Evolutionary conservation across 2,113 vertebrate genomes (phyloP).

Genomic region (Helogale parvula): DNA sequence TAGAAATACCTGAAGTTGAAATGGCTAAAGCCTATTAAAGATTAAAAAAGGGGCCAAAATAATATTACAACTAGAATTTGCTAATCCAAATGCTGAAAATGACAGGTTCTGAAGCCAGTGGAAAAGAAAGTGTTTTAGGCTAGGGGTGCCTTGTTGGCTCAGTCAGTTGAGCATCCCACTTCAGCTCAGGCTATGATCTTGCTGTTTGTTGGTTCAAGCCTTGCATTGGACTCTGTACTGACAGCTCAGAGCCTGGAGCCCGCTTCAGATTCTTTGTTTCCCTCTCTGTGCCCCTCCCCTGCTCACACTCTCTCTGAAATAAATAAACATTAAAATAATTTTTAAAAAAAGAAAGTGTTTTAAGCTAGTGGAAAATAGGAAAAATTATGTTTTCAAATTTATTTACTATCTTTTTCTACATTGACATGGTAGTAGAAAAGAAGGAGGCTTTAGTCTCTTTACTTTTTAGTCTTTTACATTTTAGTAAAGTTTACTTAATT

Average conservation of each 20-base stretch:
- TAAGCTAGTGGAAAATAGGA: background rate
- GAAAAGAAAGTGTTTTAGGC: background rate
- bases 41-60: conserved; percentile 34
- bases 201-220: no score
- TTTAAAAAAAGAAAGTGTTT: background rate
- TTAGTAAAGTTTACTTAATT: background rate
- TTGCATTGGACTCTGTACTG: no score
- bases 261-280: no score
- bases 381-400: background rate
- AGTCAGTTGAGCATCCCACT: no score
- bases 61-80: background rate
- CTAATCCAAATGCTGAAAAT: conserved; percentile 7
- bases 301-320: no score
- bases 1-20: background rate
- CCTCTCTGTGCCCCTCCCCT: no score
- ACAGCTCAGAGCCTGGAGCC: no score
- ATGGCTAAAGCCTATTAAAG: conserved; percentile 9
- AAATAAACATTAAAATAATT: no score
- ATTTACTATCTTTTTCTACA: background rate
- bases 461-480: no score
- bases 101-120: background rate
- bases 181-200: no score
- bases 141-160: background rate
- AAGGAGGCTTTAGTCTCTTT: background rate
- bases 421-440: background rate